These are phyloP conservation scores for Myrmophylax atrothorax DNA, from an alignment of 2,113 vertebrate genomes.

Conservation along the genomic window DNA sequence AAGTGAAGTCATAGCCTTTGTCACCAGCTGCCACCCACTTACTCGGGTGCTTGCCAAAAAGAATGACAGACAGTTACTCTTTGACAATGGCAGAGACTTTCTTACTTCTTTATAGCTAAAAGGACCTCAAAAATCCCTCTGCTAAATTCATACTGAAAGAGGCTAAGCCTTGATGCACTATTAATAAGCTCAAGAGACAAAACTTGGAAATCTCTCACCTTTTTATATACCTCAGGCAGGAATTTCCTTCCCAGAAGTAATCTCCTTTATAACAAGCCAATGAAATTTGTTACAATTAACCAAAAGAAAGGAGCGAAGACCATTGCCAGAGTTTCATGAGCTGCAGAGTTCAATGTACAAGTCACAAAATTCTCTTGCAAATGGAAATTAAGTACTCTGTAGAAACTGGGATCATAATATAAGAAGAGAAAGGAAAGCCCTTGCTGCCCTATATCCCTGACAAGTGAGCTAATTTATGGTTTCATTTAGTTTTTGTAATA, in stretches of 20 bases:
- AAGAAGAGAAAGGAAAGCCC: background rate
- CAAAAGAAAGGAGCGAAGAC: background rate
- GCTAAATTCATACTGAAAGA: background rate
- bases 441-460: background rate
- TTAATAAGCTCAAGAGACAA: background rate
- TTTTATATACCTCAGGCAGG: background rate
- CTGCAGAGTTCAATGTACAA: background rate
- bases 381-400: slow-evolving; percentile 5
- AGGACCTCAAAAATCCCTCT: background rate
- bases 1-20: slow-evolving; percentile 1
- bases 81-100: slow-evolving; percentile 6
- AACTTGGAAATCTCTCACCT: slow-evolving; percentile 14
- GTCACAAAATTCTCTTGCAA: slow-evolving; percentile 13
- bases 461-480: background rate
- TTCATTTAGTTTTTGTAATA: slow-evolving; percentile 19
- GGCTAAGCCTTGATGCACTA: background rate
- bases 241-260: slow-evolving; percentile 20
- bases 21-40: slow-evolving; percentile 35
- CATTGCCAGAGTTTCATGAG: background rate
- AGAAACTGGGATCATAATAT: background rate
- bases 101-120: background rate
- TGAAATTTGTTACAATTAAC: slow-evolving; percentile 16
- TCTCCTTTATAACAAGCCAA: background rate
- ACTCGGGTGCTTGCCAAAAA: background rate
- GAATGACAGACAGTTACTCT: background rate